phyloP scores from a whole-genome alignment of 2,888 invertebrate genomes.

The Temnothorax unifasciatus region DNA sequence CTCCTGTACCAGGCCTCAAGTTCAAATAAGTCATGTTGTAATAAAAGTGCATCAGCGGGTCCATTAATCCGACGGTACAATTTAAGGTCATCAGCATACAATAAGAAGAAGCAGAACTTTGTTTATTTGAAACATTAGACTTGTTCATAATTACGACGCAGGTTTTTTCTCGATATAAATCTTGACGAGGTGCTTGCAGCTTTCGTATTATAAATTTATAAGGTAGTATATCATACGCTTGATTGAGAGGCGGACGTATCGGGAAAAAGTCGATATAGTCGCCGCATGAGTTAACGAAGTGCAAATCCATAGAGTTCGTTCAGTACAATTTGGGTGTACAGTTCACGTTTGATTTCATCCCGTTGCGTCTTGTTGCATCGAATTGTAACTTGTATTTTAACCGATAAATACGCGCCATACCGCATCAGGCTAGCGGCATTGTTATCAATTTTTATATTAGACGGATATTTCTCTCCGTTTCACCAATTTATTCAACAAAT shows the following conservation, averaged over 20 bases:
- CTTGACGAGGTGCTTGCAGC: background rate
- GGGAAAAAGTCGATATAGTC: constrained; percentile 9
- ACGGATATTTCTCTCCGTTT: background rate
- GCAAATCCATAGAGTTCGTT: background rate
- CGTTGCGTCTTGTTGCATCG: background rate
- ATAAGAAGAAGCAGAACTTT: no score
- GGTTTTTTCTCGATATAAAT: background rate
- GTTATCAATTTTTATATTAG: background rate
- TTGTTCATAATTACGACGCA: background rate
- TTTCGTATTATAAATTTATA: background rate
- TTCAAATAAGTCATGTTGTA: no score
- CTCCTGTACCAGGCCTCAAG: no score
- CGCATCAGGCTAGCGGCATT: background rate
- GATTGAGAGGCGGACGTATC: background rate
- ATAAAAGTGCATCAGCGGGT: no score
- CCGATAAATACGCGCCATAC: background rate
- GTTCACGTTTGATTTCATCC: background rate
- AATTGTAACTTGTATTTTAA: background rate
- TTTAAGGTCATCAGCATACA: no score
- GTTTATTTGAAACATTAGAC: background rate
- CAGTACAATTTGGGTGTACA: constrained; percentile 3
- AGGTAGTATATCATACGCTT: background rate
- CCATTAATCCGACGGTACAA: no score
- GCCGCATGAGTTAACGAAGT: constrained; percentile 11
- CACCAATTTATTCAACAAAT: constrained; percentile 11